Conservation (phyloP, 2,797 vertebrate genomes). For the Gephyroberyx darwinii region DNA sequence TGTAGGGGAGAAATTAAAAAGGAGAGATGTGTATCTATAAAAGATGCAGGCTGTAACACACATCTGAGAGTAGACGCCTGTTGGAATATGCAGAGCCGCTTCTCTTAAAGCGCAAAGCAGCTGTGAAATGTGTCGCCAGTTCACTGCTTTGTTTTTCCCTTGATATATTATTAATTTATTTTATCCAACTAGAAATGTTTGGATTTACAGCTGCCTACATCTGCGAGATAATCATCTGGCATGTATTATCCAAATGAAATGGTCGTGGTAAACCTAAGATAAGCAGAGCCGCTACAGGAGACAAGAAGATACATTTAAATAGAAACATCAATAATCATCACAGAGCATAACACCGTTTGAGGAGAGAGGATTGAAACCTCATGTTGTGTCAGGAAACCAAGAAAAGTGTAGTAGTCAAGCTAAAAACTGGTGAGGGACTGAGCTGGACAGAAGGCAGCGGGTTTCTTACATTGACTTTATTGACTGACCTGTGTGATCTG, state of each 20-base stretch:
- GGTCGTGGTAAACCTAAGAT: constrained; percentile 41
- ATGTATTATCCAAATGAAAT: constrained; percentile 63
- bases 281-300: constrained; percentile 53
- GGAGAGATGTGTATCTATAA: constrained; percentile 47
- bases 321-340: constrained; percentile 62
- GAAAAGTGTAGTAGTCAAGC: neutral
- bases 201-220: constrained; percentile 45
- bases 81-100: constrained; percentile 29
- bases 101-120: constrained; percentile 22
- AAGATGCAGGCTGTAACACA: constrained; percentile 50
- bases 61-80: constrained; percentile 43
- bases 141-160: constrained; percentile 21
- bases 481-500: constrained; percentile 3
- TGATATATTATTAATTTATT: constrained; percentile 58
- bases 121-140: constrained; percentile 50
- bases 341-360: neutral
- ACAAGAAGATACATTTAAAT: constrained; percentile 49
- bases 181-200: constrained; percentile 48
- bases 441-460: neutral
- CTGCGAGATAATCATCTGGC: constrained; percentile 35
- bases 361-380: constrained; percentile 32
- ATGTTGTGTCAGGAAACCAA: constrained; percentile 32
- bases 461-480: constrained; percentile 1
- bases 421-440: neutral
- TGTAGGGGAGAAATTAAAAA: constrained; percentile 39